These are phyloP conservation scores for Beris morrisii DNA, from an alignment of 2,888 invertebrate species.

Conservation along the genomic window DNA sequence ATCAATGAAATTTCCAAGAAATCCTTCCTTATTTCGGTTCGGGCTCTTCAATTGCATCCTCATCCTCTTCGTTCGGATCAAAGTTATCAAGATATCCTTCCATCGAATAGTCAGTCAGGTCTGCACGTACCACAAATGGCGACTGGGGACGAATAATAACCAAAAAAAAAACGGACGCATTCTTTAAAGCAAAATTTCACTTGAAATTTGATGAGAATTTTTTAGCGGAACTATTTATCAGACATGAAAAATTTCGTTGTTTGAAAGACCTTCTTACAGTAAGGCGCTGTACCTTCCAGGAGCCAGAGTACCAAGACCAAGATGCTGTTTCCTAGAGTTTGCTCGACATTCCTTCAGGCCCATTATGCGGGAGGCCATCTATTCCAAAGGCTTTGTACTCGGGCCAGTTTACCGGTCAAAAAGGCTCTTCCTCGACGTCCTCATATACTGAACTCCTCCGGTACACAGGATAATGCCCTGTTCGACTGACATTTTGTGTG, in stretches of 20 bases:
- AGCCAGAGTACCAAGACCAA: no score
- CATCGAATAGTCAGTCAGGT: background rate
- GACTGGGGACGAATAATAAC: background rate
- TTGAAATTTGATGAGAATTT: conserved; percentile 17
- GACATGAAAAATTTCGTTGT: no score
- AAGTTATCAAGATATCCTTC: conserved; percentile 28
- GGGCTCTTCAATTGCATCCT: conserved; percentile 26
- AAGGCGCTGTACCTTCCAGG: no score
- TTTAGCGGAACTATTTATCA: conserved; percentile 2
- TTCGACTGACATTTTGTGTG: conserved; percentile 9
- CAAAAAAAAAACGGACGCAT: background rate
- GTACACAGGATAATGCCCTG: background rate
- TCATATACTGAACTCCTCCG: background rate
- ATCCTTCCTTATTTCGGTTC: conserved; percentile 16
- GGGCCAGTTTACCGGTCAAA: no score
- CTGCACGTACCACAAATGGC: conserved; percentile 21
- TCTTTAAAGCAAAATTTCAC: conserved; percentile 24
- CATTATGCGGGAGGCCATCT: no score
- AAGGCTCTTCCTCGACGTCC: no score
- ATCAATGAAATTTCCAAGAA: conserved; percentile 28
- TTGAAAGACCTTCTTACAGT: no score
- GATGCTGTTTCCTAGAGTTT: no score
- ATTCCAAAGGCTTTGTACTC: no score
- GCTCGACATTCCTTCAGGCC: no score
- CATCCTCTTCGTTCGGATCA: conserved; percentile 9